Conservation (phyloP, 2,888 invertebrate genomes). For the Plagodis dolabraria region DNA sequence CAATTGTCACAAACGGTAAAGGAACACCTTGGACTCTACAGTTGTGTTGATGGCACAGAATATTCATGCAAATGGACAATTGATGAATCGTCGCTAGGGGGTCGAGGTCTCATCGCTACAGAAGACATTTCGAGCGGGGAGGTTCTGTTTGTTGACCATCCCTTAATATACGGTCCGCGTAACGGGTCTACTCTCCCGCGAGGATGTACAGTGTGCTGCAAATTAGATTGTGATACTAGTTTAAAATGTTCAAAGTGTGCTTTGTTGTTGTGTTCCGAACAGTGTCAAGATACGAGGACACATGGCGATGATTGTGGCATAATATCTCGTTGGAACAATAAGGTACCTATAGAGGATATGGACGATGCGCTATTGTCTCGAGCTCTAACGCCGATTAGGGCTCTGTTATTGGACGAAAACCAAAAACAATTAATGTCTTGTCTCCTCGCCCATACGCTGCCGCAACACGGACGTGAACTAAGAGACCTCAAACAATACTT, state of each 20-base stretch:
- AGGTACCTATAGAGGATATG: slow-evolving; percentile 69
- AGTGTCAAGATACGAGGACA: slow-evolving; percentile 84
- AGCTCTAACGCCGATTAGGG: slow-evolving; percentile 70
- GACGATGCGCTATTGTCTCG: slow-evolving; percentile 66
- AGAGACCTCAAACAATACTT: slow-evolving; percentile 78
- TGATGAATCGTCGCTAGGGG: slow-evolving; percentile 85
- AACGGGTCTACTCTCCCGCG: slow-evolving; percentile 80
- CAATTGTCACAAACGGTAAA: slow-evolving; percentile 78
- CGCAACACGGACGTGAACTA: slow-evolving; percentile 85
- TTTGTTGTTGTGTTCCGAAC: slow-evolving; percentile 87
- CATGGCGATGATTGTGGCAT: slow-evolving; percentile 88
- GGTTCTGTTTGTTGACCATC: slow-evolving; percentile 88
- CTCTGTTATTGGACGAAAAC: slow-evolving; percentile 67
- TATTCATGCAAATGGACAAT: slow-evolving; percentile 85
- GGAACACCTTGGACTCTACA: slow-evolving; percentile 71
- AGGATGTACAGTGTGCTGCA: slow-evolving; percentile 88
- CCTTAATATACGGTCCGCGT: slow-evolving; percentile 89
- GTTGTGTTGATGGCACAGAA: slow-evolving; percentile 51
- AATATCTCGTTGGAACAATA: slow-evolving; percentile 84
- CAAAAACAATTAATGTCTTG: slow-evolving; percentile 79
- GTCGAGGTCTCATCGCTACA: slow-evolving; percentile 89
- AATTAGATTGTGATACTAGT: slow-evolving; percentile 66
- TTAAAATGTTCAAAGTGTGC: slow-evolving; percentile 87
- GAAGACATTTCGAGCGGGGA: slow-evolving; percentile 88
- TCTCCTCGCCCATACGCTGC: slow-evolving; percentile 81